A percentile compares a stretch with the other conserved stretches of the same genome.
Conservation (phyloP, 2,888 invertebrate species). For the Myathropa florea region DNA sequence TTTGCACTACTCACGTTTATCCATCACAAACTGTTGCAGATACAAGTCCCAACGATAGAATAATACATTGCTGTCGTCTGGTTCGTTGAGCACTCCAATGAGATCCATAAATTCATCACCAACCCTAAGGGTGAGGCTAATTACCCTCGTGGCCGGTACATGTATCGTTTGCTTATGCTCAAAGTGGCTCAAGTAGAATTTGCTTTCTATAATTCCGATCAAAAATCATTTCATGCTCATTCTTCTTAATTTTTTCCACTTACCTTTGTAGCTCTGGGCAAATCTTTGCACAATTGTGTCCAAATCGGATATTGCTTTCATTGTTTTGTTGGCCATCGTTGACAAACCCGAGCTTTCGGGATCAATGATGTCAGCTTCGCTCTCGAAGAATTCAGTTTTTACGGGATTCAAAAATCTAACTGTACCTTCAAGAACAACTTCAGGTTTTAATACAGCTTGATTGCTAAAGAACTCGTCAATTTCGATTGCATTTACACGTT, state of each 20-base stretch:
- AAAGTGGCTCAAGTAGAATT: slow-evolving; percentile 75
- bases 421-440: slow-evolving; percentile 62
- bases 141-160: slow-evolving; percentile 71
- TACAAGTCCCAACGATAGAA: slow-evolving; percentile 75
- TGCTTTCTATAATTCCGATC: slow-evolving; percentile 54
- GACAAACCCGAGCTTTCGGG: slow-evolving; percentile 21
- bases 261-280: slow-evolving; percentile 72
- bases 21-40: slow-evolving; percentile 71
- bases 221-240: neutral
- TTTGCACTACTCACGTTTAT: slow-evolving; percentile 75
- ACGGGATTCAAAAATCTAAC: slow-evolving; percentile 75
- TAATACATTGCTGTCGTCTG: slow-evolving; percentile 40
- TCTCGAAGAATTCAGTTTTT: slow-evolving; percentile 73
- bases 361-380: slow-evolving; percentile 38
- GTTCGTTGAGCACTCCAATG: slow-evolving; percentile 72
- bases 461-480: slow-evolving; percentile 76
- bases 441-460: slow-evolving; percentile 71
- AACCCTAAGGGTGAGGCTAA: slow-evolving; percentile 61
- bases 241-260: neutral
- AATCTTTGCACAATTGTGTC: slow-evolving; percentile 69
- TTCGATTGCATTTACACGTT: slow-evolving; percentile 77
- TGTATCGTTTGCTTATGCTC: slow-evolving; percentile 74
- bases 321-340: slow-evolving; percentile 45
- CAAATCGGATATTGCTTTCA: slow-evolving; percentile 65
- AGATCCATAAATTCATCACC: slow-evolving; percentile 69